Percentiles rank a stretch among this genome's conserved stretches.
These are phyloP conservation scores for Nipponia nippon DNA, from an alignment of 2,113 vertebrate species.

Conservation along the genomic window DNA sequence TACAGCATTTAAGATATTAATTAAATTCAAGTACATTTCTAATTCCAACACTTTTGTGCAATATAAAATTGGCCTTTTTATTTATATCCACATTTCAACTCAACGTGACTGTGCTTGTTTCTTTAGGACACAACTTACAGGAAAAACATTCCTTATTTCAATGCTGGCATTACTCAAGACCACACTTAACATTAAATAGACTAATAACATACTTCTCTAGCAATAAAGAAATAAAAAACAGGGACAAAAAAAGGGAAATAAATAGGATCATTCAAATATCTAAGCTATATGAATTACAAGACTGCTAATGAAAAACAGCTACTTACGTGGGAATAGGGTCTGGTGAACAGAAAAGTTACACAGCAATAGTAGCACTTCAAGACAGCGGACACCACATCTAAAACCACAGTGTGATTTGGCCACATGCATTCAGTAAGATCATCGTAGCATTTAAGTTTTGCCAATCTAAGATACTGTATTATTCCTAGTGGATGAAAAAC, in stretches of 20 bases:
- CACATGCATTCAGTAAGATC: fast-evolving
- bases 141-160: neutral
- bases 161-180: neutral
- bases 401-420: neutral
- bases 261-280: neutral
- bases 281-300: neutral
- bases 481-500: neutral
- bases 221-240: neutral
- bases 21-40: neutral
- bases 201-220: neutral
- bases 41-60: neutral
- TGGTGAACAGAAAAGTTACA: neutral
- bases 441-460: neutral
- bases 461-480: neutral
- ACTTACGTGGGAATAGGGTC: neutral
- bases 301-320: neutral
- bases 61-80: neutral
- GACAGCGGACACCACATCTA: neutral
- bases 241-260: neutral
- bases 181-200: neutral
- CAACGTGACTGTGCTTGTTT: neutral
- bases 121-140: neutral
- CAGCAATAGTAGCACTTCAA: neutral
- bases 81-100: neutral
- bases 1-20: neutral